A percentile compares a stretch with the other conserved stretches of the same genome.
Evolutionary conservation across 2,113 vertebrate genomes (phyloP).

Genomic region (Bubo blakistoni): DNA sequence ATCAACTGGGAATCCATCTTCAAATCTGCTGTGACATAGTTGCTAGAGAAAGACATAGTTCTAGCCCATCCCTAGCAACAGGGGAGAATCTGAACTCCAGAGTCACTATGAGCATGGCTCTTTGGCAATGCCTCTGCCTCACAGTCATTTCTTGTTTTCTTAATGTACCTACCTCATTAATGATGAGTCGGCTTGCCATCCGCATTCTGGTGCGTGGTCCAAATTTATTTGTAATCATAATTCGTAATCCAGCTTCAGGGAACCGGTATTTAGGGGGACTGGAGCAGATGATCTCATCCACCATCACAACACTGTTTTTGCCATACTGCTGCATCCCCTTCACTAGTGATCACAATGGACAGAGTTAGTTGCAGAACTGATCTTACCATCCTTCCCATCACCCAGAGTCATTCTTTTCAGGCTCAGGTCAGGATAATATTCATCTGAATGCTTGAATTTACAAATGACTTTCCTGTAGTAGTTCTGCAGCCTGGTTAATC

Average conservation of each 20-base stretch:
- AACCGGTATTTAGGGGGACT: slow-evolving; percentile 93
- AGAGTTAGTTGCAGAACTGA: slow-evolving; percentile 16
- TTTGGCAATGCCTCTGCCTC: neutral
- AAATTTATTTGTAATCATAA: slow-evolving; percentile 97
- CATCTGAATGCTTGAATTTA: neutral
- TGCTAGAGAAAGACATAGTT: neutral
- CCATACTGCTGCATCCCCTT: slow-evolving; percentile 82
- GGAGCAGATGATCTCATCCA: slow-evolving; percentile 93
- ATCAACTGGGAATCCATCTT: neutral
- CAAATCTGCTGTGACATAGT: neutral
- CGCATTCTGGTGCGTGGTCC: slow-evolving; percentile 92
- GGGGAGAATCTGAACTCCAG: neutral
- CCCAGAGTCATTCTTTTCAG: neutral
- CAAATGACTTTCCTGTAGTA: neutral
- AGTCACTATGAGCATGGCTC: neutral
- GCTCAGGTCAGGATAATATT: neutral
- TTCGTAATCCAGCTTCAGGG: slow-evolving; percentile 89
- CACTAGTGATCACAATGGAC: slow-evolving; percentile 74
- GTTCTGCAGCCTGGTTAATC: neutral
- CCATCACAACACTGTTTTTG: slow-evolving; percentile 90
- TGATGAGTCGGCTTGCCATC: slow-evolving; percentile 96
- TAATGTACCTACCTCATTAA: slow-evolving; percentile 85
- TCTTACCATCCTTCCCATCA: neutral
- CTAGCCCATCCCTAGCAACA: neutral
- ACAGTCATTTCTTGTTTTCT: neutral